Evolutionary conservation across 2,888 invertebrate genomes (phyloP).

Genomic region (Drosophila mulleri): DNA sequence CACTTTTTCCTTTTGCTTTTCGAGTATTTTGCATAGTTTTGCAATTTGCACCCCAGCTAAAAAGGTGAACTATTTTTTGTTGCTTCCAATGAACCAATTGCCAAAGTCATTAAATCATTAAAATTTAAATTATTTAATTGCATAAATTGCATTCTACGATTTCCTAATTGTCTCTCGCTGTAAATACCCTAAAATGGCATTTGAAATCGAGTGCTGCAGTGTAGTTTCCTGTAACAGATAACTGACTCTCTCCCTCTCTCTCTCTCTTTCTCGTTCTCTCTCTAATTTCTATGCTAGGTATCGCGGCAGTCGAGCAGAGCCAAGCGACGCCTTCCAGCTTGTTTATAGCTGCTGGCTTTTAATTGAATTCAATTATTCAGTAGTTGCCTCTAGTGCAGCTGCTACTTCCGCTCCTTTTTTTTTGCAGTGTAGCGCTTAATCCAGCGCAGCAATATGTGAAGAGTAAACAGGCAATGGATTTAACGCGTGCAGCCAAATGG

Average conservation of each 20-base stretch:
- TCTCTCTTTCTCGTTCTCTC: no score
- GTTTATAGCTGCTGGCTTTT: conserved; percentile 29
- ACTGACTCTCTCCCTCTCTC: no score
- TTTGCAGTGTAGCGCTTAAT: conserved; percentile 15
- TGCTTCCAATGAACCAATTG: conserved; percentile 18
- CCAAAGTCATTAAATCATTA: conserved; percentile 63
- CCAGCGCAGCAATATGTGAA: conserved; percentile 2
- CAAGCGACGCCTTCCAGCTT: background rate
- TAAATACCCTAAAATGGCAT: background rate
- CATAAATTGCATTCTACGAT: conserved; percentile 8
- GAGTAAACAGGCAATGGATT: conserved; percentile 10
- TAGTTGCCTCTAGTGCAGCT: conserved; percentile 19
- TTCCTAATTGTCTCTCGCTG: conserved; percentile 8
- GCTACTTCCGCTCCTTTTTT: background rate
- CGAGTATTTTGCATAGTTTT: conserved; percentile 59
- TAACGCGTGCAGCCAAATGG: background rate
- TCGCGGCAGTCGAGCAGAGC: background rate
- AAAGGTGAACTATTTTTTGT: conserved; percentile 6
- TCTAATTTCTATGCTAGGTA: conserved; percentile 8
- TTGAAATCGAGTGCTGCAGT: no score
- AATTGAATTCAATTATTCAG: conserved; percentile 75
- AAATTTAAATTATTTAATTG: conserved; percentile 65
- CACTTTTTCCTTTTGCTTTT: conserved; percentile 16
- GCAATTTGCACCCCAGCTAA: conserved; percentile 43
- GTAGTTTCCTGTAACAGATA: background rate